Evolutionary conservation across 30 jellyfish, hydroid and myxozoan genomes (phyloP), one percentile per base, ranked within the genome.

Genomic region (Aurelia sp.): DNA sequence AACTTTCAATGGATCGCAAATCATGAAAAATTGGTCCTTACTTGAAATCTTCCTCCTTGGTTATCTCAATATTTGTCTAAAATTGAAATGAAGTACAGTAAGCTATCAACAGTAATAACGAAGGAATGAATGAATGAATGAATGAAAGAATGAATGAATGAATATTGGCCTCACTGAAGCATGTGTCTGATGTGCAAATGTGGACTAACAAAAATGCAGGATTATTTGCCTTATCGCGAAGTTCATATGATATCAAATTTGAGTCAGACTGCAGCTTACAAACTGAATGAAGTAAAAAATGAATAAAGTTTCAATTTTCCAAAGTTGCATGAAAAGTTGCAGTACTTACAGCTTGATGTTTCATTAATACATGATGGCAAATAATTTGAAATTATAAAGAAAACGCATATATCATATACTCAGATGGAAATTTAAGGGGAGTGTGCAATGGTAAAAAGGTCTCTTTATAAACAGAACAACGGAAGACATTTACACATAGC

Each of bases 21-120:
- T 13, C 15, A 44, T 44, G 16, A 44, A 23, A 50, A 58, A 18
- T 50, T n/a, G 17, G 59, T 16, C 66, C 96, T 50, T 66, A 86
- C 96, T 86, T 92, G 79, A 92, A 92, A 73, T 92, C 98, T 76
- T 79, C 90, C 66, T 92, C 98, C 31, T 86, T 85, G 62, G 90
- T 58, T 5, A 92, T 76, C 77, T 92, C 98, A 30, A 92, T 85
- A 69, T 92, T 92, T 16, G 98, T 92, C 91, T 85, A 71, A 13
- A 68, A 64, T 8, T 47, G 51, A 11, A 61, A 61, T 6, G 71
- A 61, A n/a, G 71, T 11, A 22, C 15, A 9, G 4, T n/a, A 1
- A 61, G 15, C 33, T 8, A 61, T 8, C 27, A 21, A 59, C 71
- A 61, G 15, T 10, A 23, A 22, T 61, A 61, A 22, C 13, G 15